A percentile compares a stretch with the other conserved stretches of the same genome.
Evolutionary conservation across 2,797 vertebrate species (phyloP).

Genomic region (Coccyzus lansbergi): DNA sequence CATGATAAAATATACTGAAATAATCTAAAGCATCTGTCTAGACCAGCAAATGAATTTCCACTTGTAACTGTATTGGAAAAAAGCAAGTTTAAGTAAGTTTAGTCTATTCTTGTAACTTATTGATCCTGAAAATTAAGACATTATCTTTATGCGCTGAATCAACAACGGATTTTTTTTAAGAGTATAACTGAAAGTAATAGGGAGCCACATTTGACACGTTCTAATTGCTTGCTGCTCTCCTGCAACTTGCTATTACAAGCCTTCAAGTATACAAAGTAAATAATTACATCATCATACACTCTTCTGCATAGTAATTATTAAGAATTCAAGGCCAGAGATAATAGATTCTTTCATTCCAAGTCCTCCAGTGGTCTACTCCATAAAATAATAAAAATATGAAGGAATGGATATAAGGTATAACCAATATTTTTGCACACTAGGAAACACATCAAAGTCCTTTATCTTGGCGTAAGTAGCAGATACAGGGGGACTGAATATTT

Average conservation of each 20-base stretch:
- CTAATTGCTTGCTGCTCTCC: not conserved
- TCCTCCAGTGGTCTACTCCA: not conserved
- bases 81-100: not conserved
- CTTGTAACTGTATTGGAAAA: not conserved
- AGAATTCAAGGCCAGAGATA: not conserved
- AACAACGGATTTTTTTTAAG: not conserved
- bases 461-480: not conserved
- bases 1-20: conserved; percentile 4
- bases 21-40: conserved; percentile 8
- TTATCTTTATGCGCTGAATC: conserved; percentile 12
- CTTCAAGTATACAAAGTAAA: not conserved
- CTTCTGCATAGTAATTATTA: not conserved
- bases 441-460: not conserved
- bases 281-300: not conserved
- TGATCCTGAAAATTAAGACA: conserved; percentile 55
- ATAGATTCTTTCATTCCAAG: not conserved
- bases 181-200: not conserved
- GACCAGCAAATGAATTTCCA: conserved; percentile 19
- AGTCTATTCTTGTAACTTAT: conserved; percentile 29
- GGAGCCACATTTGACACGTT: conserved; percentile 8
- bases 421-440: not conserved
- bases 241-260: not conserved
- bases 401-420: not conserved
- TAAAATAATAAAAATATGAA: not conserved
- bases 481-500: not conserved